A percentile compares a stretch with the other conserved stretches of the same genome.
Conservation (phyloP, 1,140 invertebrate species). For the Metaphire vulgaris region DNA sequence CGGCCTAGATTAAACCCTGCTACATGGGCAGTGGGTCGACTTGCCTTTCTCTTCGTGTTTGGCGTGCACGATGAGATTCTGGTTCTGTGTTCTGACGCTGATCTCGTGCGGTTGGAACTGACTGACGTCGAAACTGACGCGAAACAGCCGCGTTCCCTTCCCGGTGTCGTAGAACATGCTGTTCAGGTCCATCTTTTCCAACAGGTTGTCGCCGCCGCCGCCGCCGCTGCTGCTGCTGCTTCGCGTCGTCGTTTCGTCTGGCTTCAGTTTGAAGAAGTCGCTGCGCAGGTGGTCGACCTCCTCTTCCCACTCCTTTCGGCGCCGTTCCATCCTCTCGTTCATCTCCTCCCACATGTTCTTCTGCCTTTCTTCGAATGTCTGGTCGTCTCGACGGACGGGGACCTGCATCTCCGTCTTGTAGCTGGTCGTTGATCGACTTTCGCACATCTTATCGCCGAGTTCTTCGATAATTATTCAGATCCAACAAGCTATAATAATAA, state of each 20-base stretch:
- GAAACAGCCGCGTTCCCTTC: conserved; percentile 40
- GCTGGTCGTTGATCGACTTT: too few species aligned
- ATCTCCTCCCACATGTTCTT: conserved; percentile 44
- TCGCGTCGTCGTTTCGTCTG: conserved; percentile 36
- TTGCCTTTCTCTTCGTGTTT: conserved; percentile 27
- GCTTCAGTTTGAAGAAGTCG: conserved; percentile 49
- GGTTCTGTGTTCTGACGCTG: conserved; percentile 45
- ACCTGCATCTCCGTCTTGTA: conserved; percentile 25
- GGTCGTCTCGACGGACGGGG: conserved; percentile 36
- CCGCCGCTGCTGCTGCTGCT: too few species aligned
- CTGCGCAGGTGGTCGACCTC: conserved; percentile 46
- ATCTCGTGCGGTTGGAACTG: conserved; percentile 48
- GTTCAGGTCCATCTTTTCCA: conserved; percentile 36
- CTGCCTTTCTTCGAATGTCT: conserved; percentile 48
- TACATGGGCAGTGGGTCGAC: too few species aligned
- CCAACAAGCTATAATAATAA: too few species aligned
- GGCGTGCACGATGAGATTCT: conserved; percentile 45
- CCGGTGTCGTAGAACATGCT: too few species aligned
- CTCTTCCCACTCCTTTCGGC: conserved; percentile 46
- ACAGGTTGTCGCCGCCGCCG: conserved; percentile 26
- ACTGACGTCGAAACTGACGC: too few species aligned
- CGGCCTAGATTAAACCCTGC: too few species aligned
- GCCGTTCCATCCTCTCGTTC: too few species aligned
- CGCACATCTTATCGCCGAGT: too few species aligned
- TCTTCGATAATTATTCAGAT: too few species aligned